Percentiles rank a stretch among this genome's conserved stretches.
phyloP scores from a whole-genome alignment of 2,888 invertebrate genomes.

The Brenthis hecate region DNA sequence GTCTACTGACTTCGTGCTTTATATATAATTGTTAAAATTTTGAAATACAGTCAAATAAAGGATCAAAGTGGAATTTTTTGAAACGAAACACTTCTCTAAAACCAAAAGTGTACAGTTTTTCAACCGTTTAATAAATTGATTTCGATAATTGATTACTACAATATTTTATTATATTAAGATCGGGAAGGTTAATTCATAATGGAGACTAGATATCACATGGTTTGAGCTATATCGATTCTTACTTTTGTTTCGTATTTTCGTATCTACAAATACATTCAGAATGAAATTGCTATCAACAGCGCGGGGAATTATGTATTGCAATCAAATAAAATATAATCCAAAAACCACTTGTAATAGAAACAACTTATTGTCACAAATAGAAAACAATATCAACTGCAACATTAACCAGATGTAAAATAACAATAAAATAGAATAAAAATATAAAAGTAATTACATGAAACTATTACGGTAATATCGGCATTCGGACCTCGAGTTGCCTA shows the following conservation, averaged over 20 bases:
- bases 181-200: conserved; percentile 59
- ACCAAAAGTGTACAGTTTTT: conserved; percentile 38
- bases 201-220: conserved; percentile 82
- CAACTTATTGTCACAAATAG: conserved; percentile 12
- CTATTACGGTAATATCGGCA: background rate
- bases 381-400: conserved; percentile 21
- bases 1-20: conserved; percentile 67
- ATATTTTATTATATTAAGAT: conserved; percentile 33
- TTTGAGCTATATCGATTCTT: conserved; percentile 61
- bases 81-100: conserved; percentile 13
- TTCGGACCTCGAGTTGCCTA: conserved; percentile 7
- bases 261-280: conserved; percentile 25
- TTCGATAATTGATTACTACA: conserved; percentile 29
- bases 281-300: conserved; percentile 48
- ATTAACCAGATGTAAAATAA: conserved; percentile 18
- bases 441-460: conserved; percentile 16
- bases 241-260: conserved; percentile 33
- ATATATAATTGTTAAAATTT: conserved; percentile 42
- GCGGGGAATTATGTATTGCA: conserved; percentile 12
- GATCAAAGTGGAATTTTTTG: conserved; percentile 14
- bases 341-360: conserved; percentile 11
- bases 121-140: conserved; percentile 33
- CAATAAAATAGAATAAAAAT: conserved; percentile 13
- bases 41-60: conserved; percentile 26
- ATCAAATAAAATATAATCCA: conserved; percentile 14